Conservation (phyloP, 2,797 vertebrate species). For the Siniperca scherzeri region DNA sequence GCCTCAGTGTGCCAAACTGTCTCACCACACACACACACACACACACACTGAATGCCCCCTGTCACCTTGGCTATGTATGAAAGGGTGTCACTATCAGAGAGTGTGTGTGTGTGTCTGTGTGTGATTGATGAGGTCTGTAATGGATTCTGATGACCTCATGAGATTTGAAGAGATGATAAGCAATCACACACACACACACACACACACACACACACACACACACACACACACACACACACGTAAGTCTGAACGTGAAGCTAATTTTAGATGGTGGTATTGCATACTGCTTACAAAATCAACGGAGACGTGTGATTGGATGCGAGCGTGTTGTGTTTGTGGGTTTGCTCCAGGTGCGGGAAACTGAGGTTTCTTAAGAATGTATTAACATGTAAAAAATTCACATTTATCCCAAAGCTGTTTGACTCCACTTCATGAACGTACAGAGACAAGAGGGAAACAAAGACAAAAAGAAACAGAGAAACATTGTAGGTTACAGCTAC, state of each 20-base stretch:
- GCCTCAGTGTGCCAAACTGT: constrained; percentile 2
- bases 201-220: constrained; percentile 26
- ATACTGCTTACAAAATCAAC: background rate
- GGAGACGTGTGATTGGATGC: background rate
- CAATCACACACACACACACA: constrained; percentile 12
- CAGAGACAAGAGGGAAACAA: background rate
- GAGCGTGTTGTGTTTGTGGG: background rate
- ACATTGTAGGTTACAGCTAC: too few species aligned
- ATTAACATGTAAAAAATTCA: background rate
- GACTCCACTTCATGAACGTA: too few species aligned
- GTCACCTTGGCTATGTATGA: constrained; percentile 23
- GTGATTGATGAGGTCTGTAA: constrained; percentile 51
- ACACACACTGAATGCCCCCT: constrained; percentile 21
- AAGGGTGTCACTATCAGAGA: background rate
- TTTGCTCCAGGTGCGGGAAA: background rate
- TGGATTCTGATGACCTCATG: constrained; percentile 51
- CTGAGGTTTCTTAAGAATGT: background rate
- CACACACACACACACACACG: constrained; percentile 21
- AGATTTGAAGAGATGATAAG: constrained; percentile 28
- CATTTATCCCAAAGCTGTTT: background rate
- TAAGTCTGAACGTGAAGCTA: constrained; percentile 3
- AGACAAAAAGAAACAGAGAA: background rate
- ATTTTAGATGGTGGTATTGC: constrained; percentile 1
- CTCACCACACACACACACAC: constrained; percentile 6
- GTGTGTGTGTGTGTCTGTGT: constrained; percentile 11